A percentile compares a stretch with the other conserved stretches of the same genome.
Evolutionary conservation across 2,797 vertebrate genomes (phyloP).

Genomic region (Nannoperca australis): DNA sequence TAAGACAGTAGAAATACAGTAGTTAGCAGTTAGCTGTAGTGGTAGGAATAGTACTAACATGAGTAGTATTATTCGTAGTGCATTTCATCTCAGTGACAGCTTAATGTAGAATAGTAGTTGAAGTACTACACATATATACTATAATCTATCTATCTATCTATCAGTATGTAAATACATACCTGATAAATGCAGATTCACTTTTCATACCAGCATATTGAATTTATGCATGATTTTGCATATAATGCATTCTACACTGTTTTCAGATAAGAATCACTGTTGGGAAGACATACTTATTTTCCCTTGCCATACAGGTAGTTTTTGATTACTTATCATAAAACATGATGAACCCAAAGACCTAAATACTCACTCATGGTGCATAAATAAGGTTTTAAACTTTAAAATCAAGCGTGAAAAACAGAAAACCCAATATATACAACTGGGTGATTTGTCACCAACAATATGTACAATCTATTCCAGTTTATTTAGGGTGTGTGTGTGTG

Average conservation of each 20-base stretch:
- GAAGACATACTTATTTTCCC: neutral
- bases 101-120: neutral
- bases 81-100: too few species aligned
- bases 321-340: neutral
- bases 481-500: neutral
- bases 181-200: conserved; percentile 24
- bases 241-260: neutral
- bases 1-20: neutral
- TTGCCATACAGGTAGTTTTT: neutral
- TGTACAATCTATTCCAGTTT: neutral
- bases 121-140: neutral
- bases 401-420: neutral
- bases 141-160: conserved; percentile 1
- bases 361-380: neutral
- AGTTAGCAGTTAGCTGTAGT: too few species aligned
- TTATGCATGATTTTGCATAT: conserved; percentile 23
- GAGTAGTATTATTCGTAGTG: neutral
- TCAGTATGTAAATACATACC: neutral
- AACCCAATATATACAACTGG: neutral
- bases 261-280: conserved; percentile 11
- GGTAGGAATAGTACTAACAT: neutral
- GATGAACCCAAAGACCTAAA: neutral
- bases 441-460: neutral
- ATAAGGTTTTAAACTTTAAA: neutral
- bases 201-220: conserved; percentile 8